phyloP scores from a whole-genome alignment of 35 echinoderm and acorn worm species.

The Heliocidaris tuberculata region DNA sequence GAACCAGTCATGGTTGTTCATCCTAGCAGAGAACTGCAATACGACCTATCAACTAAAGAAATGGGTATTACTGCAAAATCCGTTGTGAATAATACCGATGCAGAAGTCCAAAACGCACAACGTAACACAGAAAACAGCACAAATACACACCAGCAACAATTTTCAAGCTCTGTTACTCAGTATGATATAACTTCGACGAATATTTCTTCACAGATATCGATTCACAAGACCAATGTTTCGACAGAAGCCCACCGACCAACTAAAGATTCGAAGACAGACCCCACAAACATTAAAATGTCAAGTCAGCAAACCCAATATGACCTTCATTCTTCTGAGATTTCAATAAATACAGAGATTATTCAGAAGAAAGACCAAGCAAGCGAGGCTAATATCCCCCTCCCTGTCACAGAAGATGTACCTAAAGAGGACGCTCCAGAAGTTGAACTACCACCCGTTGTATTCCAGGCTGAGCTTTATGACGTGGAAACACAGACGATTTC shows the following conservation, averaged over 20 bases:
- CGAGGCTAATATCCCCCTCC: neutral
- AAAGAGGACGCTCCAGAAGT: neutral
- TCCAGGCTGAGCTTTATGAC: neutral
- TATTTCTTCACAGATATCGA: neutral
- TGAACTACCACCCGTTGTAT: neutral
- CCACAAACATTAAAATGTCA: neutral
- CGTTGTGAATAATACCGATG: neutral
- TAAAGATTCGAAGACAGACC: neutral
- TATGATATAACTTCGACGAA: neutral
- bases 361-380: neutral
- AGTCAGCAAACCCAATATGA: slow-evolving; percentile 23
- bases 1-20: no score
- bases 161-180: neutral
- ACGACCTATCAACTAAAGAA: neutral
- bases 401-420: neutral
- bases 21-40: neutral
- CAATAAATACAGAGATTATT: slow-evolving; percentile 21
- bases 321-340: neutral
- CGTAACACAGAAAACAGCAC: neutral
- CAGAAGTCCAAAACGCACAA: neutral
- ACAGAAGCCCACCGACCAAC: neutral
- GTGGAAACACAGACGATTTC: neutral
- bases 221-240: slow-evolving; percentile 5
- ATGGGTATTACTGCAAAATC: neutral
- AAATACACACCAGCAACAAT: neutral